Evolutionary conservation across 2,113 vertebrate genomes (phyloP).

Genomic region (Salvelinus alpinus): DNA sequence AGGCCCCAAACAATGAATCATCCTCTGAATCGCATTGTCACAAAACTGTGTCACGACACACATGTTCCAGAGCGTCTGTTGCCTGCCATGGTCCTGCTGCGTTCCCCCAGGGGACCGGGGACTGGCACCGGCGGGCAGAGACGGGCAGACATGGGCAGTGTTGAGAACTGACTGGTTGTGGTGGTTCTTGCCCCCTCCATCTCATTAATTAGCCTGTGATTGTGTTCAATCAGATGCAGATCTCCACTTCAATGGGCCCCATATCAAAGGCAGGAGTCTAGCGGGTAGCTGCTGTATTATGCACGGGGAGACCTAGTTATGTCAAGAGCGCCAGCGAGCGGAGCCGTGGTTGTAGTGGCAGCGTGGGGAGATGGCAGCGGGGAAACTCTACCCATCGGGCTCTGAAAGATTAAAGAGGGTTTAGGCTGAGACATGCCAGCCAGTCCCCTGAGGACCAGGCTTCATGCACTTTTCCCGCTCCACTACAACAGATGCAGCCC

Average conservation of each 20-base stretch:
- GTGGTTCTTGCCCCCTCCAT: conserved; percentile 9
- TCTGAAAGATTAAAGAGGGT: conserved; percentile 42
- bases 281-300: conserved; percentile 55
- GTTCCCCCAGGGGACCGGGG: background rate
- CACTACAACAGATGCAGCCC: conserved; percentile 27
- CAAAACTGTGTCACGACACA: background rate
- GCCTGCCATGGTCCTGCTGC: background rate
- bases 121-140: background rate
- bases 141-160: background rate
- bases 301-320: conserved; percentile 65
- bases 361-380: conserved; percentile 2
- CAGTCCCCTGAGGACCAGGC: background rate
- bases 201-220: conserved; percentile 53
- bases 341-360: conserved; percentile 10
- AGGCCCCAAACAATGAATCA: background rate
- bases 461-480: background rate
- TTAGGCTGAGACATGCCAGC: conserved; percentile 31
- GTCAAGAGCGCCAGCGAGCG: conserved; percentile 53
- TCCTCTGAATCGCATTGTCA: background rate
- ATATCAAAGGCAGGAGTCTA: conserved; percentile 50
- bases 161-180: background rate
- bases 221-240: conserved; percentile 24
- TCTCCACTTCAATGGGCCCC: conserved; percentile 40
- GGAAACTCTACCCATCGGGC: conserved; percentile 22
- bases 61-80: background rate